Percentiles rank a stretch among this genome's conserved stretches.
phyloP scores from a whole-genome alignment of 2,888 invertebrate genomes.

The Platypus cylindrus region DNA sequence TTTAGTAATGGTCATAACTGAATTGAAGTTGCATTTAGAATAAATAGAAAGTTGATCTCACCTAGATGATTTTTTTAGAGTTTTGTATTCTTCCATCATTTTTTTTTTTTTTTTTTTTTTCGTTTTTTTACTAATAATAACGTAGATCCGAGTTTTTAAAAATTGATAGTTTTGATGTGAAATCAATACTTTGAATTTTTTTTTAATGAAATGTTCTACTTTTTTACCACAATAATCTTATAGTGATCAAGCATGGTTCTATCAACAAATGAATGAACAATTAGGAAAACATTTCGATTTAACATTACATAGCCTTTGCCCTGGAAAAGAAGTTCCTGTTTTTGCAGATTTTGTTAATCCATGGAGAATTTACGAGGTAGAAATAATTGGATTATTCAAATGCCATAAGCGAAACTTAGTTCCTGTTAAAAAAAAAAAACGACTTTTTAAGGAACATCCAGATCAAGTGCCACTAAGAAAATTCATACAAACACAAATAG shows the following conservation, averaged over 20 bases:
- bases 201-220: no score
- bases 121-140: no score
- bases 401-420: not conserved
- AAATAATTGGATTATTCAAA: not conserved
- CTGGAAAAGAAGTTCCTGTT: slow-evolving; percentile 52
- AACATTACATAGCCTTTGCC: slow-evolving; percentile 67
- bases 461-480: slow-evolving; percentile 46
- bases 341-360: slow-evolving; percentile 74
- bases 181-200: no score
- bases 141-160: no score
- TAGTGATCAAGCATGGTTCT: slow-evolving; percentile 69
- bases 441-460: slow-evolving; percentile 9
- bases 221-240: no score
- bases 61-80: no score
- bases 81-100: no score
- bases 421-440: not conserved
- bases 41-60: no score
- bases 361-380: slow-evolving; percentile 57
- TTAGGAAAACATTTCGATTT: slow-evolving; percentile 69
- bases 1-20: no score
- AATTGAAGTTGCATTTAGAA: no score
- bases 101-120: no score
- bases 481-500: slow-evolving; percentile 45
- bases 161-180: no score
- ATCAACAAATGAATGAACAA: slow-evolving; percentile 54